Base-by-base conservation (phyloP, 1,140 invertebrate genomes). In the Drosophila erecta region DNA sequence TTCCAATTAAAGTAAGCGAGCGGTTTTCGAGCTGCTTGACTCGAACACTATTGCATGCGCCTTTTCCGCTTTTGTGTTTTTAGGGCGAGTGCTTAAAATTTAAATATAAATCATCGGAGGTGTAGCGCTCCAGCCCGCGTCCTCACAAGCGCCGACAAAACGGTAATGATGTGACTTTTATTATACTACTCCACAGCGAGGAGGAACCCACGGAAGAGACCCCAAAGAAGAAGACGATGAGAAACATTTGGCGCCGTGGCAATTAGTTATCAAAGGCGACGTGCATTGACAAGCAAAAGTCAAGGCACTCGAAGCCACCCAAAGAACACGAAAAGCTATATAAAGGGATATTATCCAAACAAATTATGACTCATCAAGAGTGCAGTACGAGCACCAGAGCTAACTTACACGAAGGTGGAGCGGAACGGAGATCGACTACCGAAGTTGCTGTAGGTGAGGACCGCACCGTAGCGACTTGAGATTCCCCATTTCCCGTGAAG, bases 191-290 rank as follows among this genome's bases (percentile, higher is more conserved):
- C n/a, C 7, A 56, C 40, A 40, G 24, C 62, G 22, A 55, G 33
- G 55, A 14, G 33, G 33, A 46, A 38, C 24, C 24, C 55, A n/a
- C 40, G 17, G 24, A 49, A 46, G 46, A 40, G 49, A 24, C 56
- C 27, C 51, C 30, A 49, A 62, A 55, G 33, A 58, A 43, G 33
- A 58, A 76, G n/a, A 64, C 49, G 51, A 60, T 54, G 57, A 65
- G 66, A 87, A 83, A 76, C 79, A 89, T 89, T 89, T 89, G 84
- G 84, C 84, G 84, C 84, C 84, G 84, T 50, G 72, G 84, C 84
- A 89, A 89, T 89, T 89, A 89, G 84, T 89, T 89, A 89, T 89
- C 84, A 80, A 89, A 80, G 84, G 80, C 84, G 76, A 84, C 84
- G 84, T 73, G 58, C 84, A 84, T 89, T 89, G 84, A 89, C 84